Percentiles rank a stretch among this genome's conserved stretches.
phyloP scores from a whole-genome alignment of 2,888 invertebrate species.

The Acanthoscelides obtectus region DNA sequence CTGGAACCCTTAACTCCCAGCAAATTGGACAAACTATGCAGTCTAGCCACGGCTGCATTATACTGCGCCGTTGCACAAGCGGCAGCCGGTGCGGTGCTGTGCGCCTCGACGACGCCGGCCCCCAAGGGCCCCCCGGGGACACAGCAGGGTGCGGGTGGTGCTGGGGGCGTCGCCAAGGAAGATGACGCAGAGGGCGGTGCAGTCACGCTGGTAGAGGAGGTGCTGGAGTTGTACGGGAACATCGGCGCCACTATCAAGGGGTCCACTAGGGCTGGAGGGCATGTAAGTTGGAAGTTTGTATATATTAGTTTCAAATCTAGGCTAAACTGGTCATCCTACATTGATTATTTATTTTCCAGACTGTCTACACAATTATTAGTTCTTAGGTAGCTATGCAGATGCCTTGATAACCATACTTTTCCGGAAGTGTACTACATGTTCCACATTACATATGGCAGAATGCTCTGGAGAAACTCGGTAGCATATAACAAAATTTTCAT shows the following conservation, averaged over 20 bases:
- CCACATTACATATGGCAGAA: too few relatives aligned
- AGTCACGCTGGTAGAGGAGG: conserved; percentile 80
- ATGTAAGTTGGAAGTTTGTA: conserved; percentile 63
- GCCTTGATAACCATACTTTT: too few relatives aligned
- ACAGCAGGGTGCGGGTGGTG: neutral
- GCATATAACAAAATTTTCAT: too few relatives aligned
- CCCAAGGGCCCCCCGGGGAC: conserved; percentile 48
- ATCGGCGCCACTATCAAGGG: conserved; percentile 76
- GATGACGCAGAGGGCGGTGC: conserved; percentile 79
- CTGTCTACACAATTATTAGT: too few relatives aligned
- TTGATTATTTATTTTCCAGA: too few relatives aligned
- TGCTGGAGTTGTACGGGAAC: conserved; percentile 77
- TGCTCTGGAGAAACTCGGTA: too few relatives aligned
- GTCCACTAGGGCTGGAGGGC: conserved; percentile 83
- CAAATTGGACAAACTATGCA: conserved; percentile 77
- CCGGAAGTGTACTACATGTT: too few relatives aligned
- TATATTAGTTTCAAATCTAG: too few relatives aligned
- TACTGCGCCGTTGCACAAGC: conserved; percentile 71
- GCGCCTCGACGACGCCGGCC: conserved; percentile 51
- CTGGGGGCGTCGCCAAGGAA: conserved; percentile 46
- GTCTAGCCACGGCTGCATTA: conserved; percentile 77
- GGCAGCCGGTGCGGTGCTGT: conserved; percentile 57
- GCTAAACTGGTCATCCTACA: too few relatives aligned
- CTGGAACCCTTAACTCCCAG: conserved; percentile 81
- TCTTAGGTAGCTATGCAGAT: too few relatives aligned